These are phyloP conservation scores for Lagria hirta DNA, from an alignment of 2,888 invertebrate species.

Conservation along the genomic window DNA sequence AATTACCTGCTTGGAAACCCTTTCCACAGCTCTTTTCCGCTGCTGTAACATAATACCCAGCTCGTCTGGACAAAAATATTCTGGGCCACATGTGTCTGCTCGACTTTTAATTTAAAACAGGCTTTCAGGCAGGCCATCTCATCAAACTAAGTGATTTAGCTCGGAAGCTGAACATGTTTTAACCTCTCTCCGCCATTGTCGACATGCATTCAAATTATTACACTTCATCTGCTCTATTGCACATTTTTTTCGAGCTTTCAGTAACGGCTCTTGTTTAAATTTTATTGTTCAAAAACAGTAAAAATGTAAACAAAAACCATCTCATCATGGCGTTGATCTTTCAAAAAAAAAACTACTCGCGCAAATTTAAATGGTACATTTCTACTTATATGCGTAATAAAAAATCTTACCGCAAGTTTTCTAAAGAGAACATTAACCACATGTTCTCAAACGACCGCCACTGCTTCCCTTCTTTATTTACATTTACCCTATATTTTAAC, in stretches of 20 bases:
- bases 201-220: constrained; percentile 31
- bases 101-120: constrained; percentile 32
- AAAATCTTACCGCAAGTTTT: too few relatives aligned
- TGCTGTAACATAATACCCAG: constrained; percentile 28
- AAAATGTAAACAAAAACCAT: too few relatives aligned
- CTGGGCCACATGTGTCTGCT: constrained; percentile 30
- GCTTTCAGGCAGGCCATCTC: constrained; percentile 32
- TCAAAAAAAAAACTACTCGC: too few relatives aligned
- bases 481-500: too few relatives aligned
- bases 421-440: too few relatives aligned
- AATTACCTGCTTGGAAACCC: constrained; percentile 19
- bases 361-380: too few relatives aligned
- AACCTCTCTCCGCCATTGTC: constrained; percentile 15
- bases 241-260: constrained; percentile 4
- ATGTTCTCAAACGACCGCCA: too few relatives aligned
- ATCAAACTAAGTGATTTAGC: constrained; percentile 30
- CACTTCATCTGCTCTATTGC: constrained; percentile 32
- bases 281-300: too few relatives aligned
- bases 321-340: too few relatives aligned
- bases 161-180: constrained; percentile 15
- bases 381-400: too few relatives aligned
- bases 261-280: background rate
- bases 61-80: constrained; percentile 28
- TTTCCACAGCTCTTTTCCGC: constrained; percentile 12
- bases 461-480: too few relatives aligned